Evolutionary conservation across 2,797 vertebrate species (phyloP), one percentile per base, ranked within the genome.

Genomic region (Enteromius anoplus): DNA sequence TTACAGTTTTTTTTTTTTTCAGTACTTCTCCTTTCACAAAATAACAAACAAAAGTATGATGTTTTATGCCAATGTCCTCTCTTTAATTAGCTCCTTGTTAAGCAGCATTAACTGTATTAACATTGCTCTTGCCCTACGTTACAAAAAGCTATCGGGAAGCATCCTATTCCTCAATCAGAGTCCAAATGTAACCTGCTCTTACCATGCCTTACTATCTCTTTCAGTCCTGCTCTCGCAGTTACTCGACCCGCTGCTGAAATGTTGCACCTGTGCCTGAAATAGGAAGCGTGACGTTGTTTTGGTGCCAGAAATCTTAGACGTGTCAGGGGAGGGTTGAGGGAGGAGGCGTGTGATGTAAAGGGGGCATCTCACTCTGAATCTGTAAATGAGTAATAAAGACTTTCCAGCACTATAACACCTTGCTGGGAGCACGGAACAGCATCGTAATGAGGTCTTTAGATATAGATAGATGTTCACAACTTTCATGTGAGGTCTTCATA

Each of bases 231-330:
- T 40, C 26, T 80, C 29, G 8, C 85, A 86, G 94, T 92, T 91
- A 93, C 89, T 90, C 91, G 87, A 93, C 91, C 89, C 93, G 75
- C 87, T 84, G 47, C 1, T 84, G 94, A 93, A 93, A 95, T 95
- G 94, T 60, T 92, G 87, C 92, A 88, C 92, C 86, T 89, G 90
- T 82, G 91, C 92, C 91, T 83, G 87, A 94, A 94, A 94, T 88
- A 95, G 93, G 83, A 93, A 89, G 91, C 86, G 92, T 94, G 94
- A 93, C 89, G 93, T 91, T 87, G 90, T 94, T 93, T 88, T 93
- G 93, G 93, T 96, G 94, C 95, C 95, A 95, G 80, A 94, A 96
- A 95, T 95, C 94, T 93, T 95, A 95, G 88, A 93, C 91, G 88
- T 66, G 68, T 75, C 70, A 15, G 86, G 89, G 88, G 92, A 90